phyloP scores from a whole-genome alignment of 2,113 vertebrate species.

The Marmota monax region DNA sequence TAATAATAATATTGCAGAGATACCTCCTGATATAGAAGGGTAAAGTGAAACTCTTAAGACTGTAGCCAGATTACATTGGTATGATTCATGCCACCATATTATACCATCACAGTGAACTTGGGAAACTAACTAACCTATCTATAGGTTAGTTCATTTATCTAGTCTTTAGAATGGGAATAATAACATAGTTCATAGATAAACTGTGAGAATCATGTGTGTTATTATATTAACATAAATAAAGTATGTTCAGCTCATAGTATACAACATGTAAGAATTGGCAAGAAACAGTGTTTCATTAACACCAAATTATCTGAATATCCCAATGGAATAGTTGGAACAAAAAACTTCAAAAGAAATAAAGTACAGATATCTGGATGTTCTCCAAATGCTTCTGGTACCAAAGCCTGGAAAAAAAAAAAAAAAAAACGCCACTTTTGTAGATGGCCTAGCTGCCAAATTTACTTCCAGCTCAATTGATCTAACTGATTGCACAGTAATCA shows the following conservation, averaged over 20 bases:
- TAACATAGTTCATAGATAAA: neutral
- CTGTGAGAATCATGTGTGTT: neutral
- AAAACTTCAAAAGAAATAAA: neutral
- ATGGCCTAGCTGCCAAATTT: neutral
- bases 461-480: neutral
- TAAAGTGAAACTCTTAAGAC: neutral
- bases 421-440: neutral
- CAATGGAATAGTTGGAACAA: neutral
- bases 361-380: neutral
- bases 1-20: neutral
- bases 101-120: neutral
- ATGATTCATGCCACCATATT: neutral
- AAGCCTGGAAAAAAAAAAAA: neutral
- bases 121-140: neutral
- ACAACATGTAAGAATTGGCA: neutral
- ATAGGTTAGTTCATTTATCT: neutral
- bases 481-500: neutral
- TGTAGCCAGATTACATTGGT: neutral
- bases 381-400: neutral
- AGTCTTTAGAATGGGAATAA: neutral
- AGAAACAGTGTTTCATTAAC: neutral
- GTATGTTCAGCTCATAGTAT: neutral
- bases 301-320: neutral
- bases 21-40: neutral
- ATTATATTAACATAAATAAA: neutral